Evolutionary conservation across 2,113 vertebrate species (phyloP).

Genomic region (Indri indri): DNA sequence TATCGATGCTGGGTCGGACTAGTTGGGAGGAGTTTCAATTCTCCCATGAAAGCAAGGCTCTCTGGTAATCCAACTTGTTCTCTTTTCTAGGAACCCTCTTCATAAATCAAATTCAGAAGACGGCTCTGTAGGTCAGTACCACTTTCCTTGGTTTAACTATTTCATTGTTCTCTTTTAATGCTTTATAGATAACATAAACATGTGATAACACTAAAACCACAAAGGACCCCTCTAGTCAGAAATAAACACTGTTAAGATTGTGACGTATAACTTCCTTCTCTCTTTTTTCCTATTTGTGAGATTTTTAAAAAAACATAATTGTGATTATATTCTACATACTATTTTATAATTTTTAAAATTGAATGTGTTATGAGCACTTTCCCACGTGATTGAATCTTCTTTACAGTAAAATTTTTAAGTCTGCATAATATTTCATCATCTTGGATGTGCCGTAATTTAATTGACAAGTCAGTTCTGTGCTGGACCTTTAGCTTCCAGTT

Average conservation of each 20-base stretch:
- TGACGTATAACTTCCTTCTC: neutral
- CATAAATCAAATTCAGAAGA: slow-evolving; percentile 98
- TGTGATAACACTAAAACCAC: neutral
- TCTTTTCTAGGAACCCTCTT: slow-evolving; percentile 89
- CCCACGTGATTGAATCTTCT: neutral
- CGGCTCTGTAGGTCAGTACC: slow-evolving; percentile 91
- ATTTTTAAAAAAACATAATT: neutral
- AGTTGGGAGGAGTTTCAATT: neutral
- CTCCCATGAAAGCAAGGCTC: neutral
- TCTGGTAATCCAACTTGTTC: slow-evolving; percentile 63
- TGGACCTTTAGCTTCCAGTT: neutral
- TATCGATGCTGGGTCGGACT: too few species aligned
- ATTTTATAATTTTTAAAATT: neutral
- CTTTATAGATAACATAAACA: neutral
- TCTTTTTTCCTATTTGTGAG: neutral
- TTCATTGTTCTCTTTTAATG: neutral
- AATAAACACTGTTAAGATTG: slow-evolving; percentile 3
- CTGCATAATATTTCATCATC: neutral
- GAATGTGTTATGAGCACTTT: neutral
- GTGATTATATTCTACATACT: neutral
- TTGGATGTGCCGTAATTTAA: neutral
- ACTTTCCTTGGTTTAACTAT: neutral
- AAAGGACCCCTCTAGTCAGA: neutral
- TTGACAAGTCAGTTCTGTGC: neutral
- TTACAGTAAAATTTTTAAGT: neutral